Base-by-base conservation (phyloP, 2,888 invertebrate species). In the Iphiclides podalirius region DNA sequence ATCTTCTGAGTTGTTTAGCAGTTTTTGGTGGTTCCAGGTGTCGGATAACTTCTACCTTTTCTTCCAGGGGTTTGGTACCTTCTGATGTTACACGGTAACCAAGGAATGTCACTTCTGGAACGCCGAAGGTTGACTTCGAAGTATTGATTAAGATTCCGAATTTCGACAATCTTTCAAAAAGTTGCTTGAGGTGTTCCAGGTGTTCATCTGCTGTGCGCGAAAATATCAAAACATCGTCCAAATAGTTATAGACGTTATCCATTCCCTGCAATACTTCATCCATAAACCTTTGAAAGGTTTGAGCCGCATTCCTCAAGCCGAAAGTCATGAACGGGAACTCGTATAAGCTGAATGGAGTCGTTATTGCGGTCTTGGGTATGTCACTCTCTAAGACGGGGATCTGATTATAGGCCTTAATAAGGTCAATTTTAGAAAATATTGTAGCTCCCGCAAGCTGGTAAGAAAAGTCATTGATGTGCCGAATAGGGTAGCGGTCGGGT, bases 381-480 rank as follows among this genome's bases (percentile, higher is more conserved):
- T n/a, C n/a, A n/a, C n/a, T n/a, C n/a, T n/a, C n/a, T n/a, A n/a
- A n/a, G n/a, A n/a, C n/a, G n/a, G n/a, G n/a, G n/a, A n/a, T n/a
- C n/a, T n/a, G n/a, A n/a, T n/a, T n/a, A n/a, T n/a, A n/a, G n/a
- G n/a, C n/a, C n/a, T n/a, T n/a, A n/a, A n/a, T n/a, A n/a, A n/a
- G n/a, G n/a, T n/a, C n/a, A n/a, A n/a, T n/a, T n/a, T n/a, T n/a
- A n/a, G n/a, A n/a, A n/a, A n/a, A n/a, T n/a, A n/a, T n/a, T n/a
- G n/a, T n/a, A n/a, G n/a, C n/a, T 8, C 58, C 58, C n/a, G 55
- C 34, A 0, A 61, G n/a, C 2, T 38, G 52, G 12, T 47, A 42
- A 1, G 55, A 9, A 38, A 51, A 52, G 39, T 63, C 49, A 9
- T 57, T 49, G 15, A 64, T 47, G 48, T 54, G 45, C 8, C 47